phyloP scores from a whole-genome alignment of 2,797 vertebrate species.

The Fringilla coelebs region DNA sequence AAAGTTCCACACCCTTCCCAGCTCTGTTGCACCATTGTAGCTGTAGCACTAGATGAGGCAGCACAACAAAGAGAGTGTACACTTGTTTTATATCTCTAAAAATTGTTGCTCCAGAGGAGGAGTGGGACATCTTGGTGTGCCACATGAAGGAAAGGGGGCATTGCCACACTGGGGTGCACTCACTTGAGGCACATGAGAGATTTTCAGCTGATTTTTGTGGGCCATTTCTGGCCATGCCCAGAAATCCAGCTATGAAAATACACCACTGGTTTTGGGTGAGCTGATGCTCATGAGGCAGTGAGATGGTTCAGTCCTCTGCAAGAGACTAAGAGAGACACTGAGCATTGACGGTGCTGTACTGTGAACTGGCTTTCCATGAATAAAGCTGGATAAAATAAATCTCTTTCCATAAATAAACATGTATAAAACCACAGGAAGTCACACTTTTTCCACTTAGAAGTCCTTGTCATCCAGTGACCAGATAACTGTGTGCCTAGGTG shows the following conservation, averaged over 20 bases:
- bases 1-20: neutral
- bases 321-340: neutral
- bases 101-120: neutral
- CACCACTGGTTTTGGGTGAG: neutral
- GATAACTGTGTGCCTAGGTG: neutral
- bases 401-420: neutral
- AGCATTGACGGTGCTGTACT: neutral
- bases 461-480: neutral
- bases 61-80: neutral
- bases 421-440: neutral
- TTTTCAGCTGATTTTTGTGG: neutral
- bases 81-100: neutral
- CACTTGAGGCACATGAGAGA: neutral
- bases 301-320: neutral
- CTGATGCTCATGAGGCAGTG: fast-evolving
- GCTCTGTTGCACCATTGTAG: neutral
- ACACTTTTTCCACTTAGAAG: neutral
- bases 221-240: neutral
- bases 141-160: neutral
- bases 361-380: neutral
- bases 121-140: neutral
- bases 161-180: neutral
- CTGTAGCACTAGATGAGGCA: neutral
- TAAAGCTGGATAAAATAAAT: neutral
- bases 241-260: neutral